A percentile compares a stretch with the other conserved stretches of the same genome.
Evolutionary conservation across 2,888 invertebrate genomes (phyloP).

Genomic region (Camptogramma bilineatum): DNA sequence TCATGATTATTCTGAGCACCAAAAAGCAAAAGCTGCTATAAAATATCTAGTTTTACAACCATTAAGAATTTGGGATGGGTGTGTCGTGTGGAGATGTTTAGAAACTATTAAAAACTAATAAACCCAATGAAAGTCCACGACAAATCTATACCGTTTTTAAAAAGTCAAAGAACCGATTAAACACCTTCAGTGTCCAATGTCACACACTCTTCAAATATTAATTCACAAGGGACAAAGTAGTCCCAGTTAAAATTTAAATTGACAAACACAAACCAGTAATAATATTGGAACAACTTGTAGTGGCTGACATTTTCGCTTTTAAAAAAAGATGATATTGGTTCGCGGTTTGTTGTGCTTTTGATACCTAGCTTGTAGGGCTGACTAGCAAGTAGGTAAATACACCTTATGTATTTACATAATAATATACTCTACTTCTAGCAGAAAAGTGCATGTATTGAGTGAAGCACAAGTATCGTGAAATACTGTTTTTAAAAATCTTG

Average conservation of each 20-base stretch:
- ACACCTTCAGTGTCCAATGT: conserved; percentile 27
- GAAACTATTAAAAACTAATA: conserved; percentile 24
- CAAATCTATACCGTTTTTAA: conserved; percentile 26
- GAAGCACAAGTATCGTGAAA: too few species aligned
- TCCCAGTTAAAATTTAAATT: conserved; percentile 58
- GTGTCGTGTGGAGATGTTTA: conserved; percentile 25
- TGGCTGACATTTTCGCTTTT: conserved; percentile 77
- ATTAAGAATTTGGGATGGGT: conserved; percentile 18
- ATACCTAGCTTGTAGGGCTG: conserved; percentile 53
- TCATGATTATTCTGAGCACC: neutral
- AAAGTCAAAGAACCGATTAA: conserved; percentile 28
- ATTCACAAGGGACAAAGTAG: conserved; percentile 60
- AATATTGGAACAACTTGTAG: conserved; percentile 64
- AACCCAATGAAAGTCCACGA: conserved; percentile 15
- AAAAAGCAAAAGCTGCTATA: conserved; percentile 6
- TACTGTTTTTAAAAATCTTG: too few species aligned
- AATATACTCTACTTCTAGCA: neutral
- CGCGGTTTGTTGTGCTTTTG: conserved; percentile 49
- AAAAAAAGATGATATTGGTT: conserved; percentile 68
- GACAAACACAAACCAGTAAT: conserved; percentile 71
- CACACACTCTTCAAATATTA: conserved; percentile 25
- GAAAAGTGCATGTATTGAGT: too few species aligned
- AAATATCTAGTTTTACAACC: conserved; percentile 18
- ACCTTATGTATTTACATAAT: conserved; percentile 3
- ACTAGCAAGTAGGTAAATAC: conserved; percentile 10